Evolutionary conservation across 2,888 invertebrate species (phyloP).

Genomic region (Cartodere bifasciata): DNA sequence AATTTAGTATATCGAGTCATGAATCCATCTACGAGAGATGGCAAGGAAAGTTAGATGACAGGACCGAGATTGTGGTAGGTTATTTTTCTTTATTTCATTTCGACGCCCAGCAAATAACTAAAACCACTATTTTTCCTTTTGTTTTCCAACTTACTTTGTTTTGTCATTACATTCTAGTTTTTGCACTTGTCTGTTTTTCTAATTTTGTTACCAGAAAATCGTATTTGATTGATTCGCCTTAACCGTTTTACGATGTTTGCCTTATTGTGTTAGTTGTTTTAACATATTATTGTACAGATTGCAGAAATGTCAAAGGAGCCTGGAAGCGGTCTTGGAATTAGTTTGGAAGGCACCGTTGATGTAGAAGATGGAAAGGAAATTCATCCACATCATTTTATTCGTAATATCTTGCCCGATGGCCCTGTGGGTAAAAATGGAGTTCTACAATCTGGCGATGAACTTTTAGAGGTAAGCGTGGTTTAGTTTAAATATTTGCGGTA

Average conservation of each 20-base stretch:
- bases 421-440: conserved; percentile 70
- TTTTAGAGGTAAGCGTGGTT: conserved; percentile 55
- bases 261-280: too few species aligned
- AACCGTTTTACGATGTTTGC: too few species aligned
- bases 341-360: conserved; percentile 85
- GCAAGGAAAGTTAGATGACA: conserved; percentile 56
- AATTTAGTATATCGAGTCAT: conserved; percentile 43
- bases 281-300: conserved; percentile 53
- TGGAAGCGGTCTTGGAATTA: conserved; percentile 79
- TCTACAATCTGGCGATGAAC: conserved; percentile 76
- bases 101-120: conserved; percentile 1
- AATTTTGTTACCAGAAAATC: too few species aligned
- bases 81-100: background rate
- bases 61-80: conserved; percentile 66
- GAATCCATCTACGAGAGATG: conserved; percentile 64
- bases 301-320: conserved; percentile 73
- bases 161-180: too few species aligned
- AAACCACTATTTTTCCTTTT: too few species aligned
- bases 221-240: too few species aligned
- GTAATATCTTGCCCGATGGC: conserved; percentile 77
- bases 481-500: conserved; percentile 1
- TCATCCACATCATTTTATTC: conserved; percentile 84
- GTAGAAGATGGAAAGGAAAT: conserved; percentile 81
- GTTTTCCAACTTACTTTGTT: too few species aligned
- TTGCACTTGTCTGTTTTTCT: too few species aligned